Evolutionary conservation across 2,888 invertebrate species (phyloP), one percentile per base, ranked within the genome.

Genomic region (Athalia cordata): DNA sequence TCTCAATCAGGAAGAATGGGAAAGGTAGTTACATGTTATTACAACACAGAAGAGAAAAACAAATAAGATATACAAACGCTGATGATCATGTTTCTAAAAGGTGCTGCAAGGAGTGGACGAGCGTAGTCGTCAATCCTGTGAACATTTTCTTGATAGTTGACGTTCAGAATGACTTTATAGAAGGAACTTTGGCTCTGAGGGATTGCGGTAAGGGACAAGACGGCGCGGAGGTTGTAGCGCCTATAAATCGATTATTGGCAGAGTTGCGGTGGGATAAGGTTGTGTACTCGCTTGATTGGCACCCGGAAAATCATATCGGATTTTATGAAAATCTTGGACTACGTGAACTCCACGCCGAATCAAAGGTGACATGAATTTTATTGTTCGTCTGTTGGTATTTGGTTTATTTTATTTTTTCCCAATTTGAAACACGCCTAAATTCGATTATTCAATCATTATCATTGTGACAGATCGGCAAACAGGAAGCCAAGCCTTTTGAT

Each of bases 121-220:
- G 95, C 93, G 94, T 94, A 85, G 82, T 80, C 9, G 8, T 85
- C 29, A 93, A 95, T 75, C 97, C 97, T 15, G 94, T 95, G 80
- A 95, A 94, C 87, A 97, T 96, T 52, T 94, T 99, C 88, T 91
- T 99, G 80, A 93, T 98, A 80, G 96, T 99, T 81, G 99, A 99
- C 90, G 97, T 99, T n/a, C 99, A 99, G 92, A 99, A 99, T 90
- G 99, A 99, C 92, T 99, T 99, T 91, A 97, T 99, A 86, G 94
- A 95, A 79, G 99, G 99, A 57, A 95, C 97, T 5, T 93, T 99
- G 85, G 95, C 97, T 89, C 95, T 99, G 87, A 95, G 95, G 91
- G 94, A 96, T 88, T 97, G 97, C 90, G 95, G 95, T 81, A 96
- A 96, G 45, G 95, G 96, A 86, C 96, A 97, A 83, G 95, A 97